phyloP scores from a whole-genome alignment of 2,113 vertebrate species.

The Poeciliopsis retropinna region DNA sequence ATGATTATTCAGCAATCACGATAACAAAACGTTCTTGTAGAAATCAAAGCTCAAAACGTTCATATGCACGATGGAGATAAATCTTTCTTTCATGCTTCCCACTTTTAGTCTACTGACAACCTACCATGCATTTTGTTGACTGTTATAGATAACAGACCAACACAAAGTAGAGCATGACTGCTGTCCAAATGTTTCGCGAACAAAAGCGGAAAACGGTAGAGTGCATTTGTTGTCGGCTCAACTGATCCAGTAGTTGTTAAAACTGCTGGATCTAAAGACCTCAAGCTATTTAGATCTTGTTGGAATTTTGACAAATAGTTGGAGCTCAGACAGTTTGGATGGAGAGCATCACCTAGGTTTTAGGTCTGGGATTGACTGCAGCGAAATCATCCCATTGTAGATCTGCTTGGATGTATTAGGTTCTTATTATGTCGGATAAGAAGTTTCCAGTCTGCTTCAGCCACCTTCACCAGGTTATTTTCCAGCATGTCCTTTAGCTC shows the following conservation, averaged over 20 bases:
- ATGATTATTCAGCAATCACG: neutral
- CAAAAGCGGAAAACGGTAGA: neutral
- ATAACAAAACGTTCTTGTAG: neutral
- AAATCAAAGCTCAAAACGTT: no score
- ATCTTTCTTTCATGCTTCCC: neutral
- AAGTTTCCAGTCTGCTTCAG: neutral
- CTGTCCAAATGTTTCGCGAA: neutral
- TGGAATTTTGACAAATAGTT: neutral
- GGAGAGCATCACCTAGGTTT: neutral
- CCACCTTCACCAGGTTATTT: neutral
- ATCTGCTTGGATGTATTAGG: no score
- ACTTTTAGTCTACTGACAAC: neutral
- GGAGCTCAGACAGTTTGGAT: neutral
- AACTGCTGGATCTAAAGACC: neutral
- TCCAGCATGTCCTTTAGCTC: no score
- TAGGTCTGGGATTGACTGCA: neutral
- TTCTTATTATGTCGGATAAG: neutral
- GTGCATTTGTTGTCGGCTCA: no score
- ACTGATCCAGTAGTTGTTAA: neutral
- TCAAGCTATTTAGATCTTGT: no score
- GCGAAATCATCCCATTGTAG: neutral
- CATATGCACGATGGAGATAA: no score
- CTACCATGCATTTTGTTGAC: neutral
- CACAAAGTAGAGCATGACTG: neutral
- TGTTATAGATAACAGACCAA: neutral